Evolutionary conservation across 2,113 vertebrate genomes (phyloP).

Genomic region (Phaethornis superciliosus): DNA sequence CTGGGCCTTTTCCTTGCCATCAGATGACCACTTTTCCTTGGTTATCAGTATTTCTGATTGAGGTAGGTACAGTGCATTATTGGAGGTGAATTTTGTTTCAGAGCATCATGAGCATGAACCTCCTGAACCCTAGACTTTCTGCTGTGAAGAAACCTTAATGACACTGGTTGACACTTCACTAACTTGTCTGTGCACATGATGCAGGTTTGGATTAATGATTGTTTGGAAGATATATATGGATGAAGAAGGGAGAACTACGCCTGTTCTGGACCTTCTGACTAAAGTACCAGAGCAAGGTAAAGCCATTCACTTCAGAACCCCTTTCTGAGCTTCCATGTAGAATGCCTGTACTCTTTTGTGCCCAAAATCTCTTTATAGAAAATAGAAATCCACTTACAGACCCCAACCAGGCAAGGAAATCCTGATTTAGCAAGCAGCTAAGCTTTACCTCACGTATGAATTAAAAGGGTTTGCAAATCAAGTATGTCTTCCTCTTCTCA

Average conservation of each 20-base stretch:
- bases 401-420: neutral
- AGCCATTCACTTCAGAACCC: rapidly evolving
- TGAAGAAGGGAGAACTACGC: conserved; percentile 72
- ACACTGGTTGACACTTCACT: neutral
- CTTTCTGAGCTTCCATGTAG: neutral
- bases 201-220: conserved; percentile 78
- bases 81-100: neutral
- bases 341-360: neutral
- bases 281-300: conserved; percentile 80
- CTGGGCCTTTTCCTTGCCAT: neutral
- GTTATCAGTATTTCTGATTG: neutral
- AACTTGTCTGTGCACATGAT: neutral
- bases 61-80: rapidly evolving
- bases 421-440: neutral
- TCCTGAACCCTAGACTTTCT: neutral
- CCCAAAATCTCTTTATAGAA: neutral
- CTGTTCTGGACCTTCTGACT: conserved; percentile 82
- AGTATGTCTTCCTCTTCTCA: too few species aligned
- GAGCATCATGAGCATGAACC: neutral
- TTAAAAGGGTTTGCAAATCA: neutral
- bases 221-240: conserved; percentile 80
- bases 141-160: neutral
- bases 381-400: neutral
- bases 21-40: too few species aligned
- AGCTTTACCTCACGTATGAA: too few species aligned